Percentiles rank a stretch among this genome's conserved stretches.
Evolutionary conservation across 2,113 vertebrate genomes (phyloP).

Genomic region (Malurus melanocephalus): DNA sequence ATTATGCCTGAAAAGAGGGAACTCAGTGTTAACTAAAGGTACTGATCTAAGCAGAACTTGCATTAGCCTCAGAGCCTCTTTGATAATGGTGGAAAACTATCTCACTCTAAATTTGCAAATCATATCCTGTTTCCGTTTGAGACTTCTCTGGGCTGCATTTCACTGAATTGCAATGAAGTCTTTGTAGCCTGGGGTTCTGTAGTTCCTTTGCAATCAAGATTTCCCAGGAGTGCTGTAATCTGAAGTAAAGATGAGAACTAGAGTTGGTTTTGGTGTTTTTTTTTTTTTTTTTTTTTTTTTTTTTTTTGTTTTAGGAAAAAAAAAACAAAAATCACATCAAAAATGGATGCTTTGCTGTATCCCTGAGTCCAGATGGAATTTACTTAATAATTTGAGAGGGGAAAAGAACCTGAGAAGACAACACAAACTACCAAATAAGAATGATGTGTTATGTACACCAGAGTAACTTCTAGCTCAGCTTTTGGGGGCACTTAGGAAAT

Average conservation of each 20-base stretch:
- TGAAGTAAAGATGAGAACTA: not conserved
- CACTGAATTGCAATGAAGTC: not conserved
- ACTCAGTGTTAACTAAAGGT: not conserved
- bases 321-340: too few relatives aligned
- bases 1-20: slow-evolving; percentile 6
- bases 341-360: not conserved
- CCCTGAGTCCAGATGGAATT: not conserved
- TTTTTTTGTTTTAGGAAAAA: not conserved
- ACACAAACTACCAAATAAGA: not conserved
- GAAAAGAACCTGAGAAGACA: not conserved
- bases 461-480: not conserved
- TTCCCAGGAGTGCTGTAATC: not conserved
- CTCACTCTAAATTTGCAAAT: not conserved
- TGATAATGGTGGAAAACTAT: not conserved
- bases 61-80: not conserved
- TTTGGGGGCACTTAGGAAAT: not conserved
- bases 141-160: not conserved
- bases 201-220: not conserved
- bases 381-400: not conserved
- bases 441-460: not conserved
- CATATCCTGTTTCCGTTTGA: not conserved
- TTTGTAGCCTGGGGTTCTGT: not conserved
- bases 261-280: not conserved
- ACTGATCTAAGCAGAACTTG: slow-evolving; percentile 6
- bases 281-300: not conserved